Evolutionary conservation across 2,888 invertebrate genomes (phyloP).

Genomic region (Lithosia quadra): DNA sequence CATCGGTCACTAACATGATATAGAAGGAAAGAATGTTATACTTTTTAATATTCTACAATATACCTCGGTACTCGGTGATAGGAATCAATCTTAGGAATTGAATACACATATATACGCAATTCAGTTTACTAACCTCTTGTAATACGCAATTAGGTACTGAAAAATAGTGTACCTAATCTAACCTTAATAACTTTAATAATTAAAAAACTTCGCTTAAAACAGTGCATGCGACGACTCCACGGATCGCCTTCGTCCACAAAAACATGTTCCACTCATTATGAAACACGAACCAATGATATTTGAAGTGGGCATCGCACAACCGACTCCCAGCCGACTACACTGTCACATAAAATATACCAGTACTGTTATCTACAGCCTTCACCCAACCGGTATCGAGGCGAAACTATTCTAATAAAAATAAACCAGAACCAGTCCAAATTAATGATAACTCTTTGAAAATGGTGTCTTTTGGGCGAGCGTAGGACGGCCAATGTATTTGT

Average conservation of each 20-base stretch:
- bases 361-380: slow-evolving; percentile 85
- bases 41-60: too few relatives aligned
- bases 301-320: slow-evolving; percentile 65
- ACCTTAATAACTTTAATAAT: background rate
- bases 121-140: background rate
- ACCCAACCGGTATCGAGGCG: slow-evolving; percentile 82
- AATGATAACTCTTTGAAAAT: slow-evolving; percentile 66
- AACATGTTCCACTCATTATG: slow-evolving; percentile 84
- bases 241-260: slow-evolving; percentile 66
- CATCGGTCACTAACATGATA: too few relatives aligned
- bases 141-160: too few relatives aligned
- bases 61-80: too few relatives aligned
- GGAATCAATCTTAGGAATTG: background rate
- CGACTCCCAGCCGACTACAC: slow-evolving; percentile 51
- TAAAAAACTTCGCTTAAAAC: background rate
- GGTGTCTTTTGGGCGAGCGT: slow-evolving; percentile 51
- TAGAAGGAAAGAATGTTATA: too few relatives aligned
- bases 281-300: slow-evolving; percentile 85
- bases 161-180: too few relatives aligned
- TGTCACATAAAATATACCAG: slow-evolving; percentile 78
- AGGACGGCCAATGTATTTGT: slow-evolving; percentile 34
- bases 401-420: slow-evolving; percentile 84
- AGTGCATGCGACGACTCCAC: slow-evolving; percentile 63
- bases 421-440: slow-evolving; percentile 83
- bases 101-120: background rate